These are phyloP conservation scores for Molorchus minor DNA, from an alignment of 2,888 invertebrate species.

Conservation along the genomic window DNA sequence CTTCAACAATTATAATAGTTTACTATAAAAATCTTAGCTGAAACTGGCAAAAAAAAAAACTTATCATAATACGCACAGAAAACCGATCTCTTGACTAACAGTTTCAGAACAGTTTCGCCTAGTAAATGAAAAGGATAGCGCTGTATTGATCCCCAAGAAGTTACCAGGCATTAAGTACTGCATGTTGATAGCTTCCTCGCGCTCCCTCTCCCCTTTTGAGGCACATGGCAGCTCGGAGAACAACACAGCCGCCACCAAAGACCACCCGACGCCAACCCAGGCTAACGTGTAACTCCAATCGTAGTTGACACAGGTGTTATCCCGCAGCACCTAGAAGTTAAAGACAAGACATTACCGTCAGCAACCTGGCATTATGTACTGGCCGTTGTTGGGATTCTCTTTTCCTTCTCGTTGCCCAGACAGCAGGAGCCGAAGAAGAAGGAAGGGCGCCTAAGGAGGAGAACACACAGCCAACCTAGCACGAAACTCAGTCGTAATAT, in stretches of 20 bases:
- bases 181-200: slow-evolving; percentile 96
- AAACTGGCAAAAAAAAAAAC: too few species aligned
- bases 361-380: slow-evolving; percentile 88
- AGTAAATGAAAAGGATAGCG: slow-evolving; percentile 29
- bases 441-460: slow-evolving; percentile 77
- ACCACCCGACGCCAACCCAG: slow-evolving; percentile 95
- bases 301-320: slow-evolving; percentile 86
- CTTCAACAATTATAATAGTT: too few species aligned
- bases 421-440: slow-evolving; percentile 84
- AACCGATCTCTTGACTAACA: too few species aligned
- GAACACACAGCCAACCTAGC: slow-evolving; percentile 81
- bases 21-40: too few species aligned
- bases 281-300: slow-evolving; percentile 98
- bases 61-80: too few species aligned
- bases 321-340: slow-evolving; percentile 78
- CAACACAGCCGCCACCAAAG: slow-evolving; percentile 89
- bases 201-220: slow-evolving; percentile 91
- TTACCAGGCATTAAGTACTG: slow-evolving; percentile 97
- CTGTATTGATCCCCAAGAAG: slow-evolving; percentile 48
- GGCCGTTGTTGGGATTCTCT: slow-evolving; percentile 80
- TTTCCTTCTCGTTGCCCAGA: slow-evolving; percentile 78
- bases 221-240: slow-evolving; percentile 94
- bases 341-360: slow-evolving; percentile 37
- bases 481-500: slow-evolving; percentile 87
- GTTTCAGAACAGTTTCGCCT: slow-evolving; percentile 24